Percentiles rank a stretch among this genome's conserved stretches.
Conservation (phyloP, 2,113 vertebrate genomes). For the Amphiprion ocellaris region DNA sequence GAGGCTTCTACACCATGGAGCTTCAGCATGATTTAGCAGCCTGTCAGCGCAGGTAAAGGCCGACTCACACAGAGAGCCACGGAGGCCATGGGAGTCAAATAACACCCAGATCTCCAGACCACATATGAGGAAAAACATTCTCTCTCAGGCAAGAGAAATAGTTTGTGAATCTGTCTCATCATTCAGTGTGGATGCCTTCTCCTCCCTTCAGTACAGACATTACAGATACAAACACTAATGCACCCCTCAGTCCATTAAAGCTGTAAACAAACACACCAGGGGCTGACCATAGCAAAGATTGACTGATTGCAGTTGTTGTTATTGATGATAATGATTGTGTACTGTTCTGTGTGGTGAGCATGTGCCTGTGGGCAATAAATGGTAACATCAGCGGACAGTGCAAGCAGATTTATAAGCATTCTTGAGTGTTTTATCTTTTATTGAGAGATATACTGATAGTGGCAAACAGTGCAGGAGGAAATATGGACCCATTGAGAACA, state of each 20-base stretch:
- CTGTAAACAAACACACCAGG: background rate
- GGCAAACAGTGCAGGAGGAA: background rate
- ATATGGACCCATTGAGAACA: background rate
- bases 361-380: too few relatives aligned
- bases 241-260: conserved; percentile 2
- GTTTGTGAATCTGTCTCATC: background rate
- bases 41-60: background rate
- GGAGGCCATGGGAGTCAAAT: background rate
- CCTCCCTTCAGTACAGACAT: background rate
- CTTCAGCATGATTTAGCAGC: conserved; percentile 14
- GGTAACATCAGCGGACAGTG: too few relatives aligned
- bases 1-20: background rate
- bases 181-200: background rate
- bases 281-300: background rate
- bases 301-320: background rate
- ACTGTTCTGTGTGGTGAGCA: too few relatives aligned
- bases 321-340: too few relatives aligned
- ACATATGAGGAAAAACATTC: background rate
- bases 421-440: background rate
- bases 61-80: background rate
- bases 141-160: background rate
- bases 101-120: background rate
- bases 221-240: background rate
- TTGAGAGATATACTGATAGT: background rate
- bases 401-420: background rate